A percentile compares a stretch with the other conserved stretches of the same genome.
phyloP scores from a whole-genome alignment of 1,140 invertebrate species.

The Papilio helenus region DNA sequence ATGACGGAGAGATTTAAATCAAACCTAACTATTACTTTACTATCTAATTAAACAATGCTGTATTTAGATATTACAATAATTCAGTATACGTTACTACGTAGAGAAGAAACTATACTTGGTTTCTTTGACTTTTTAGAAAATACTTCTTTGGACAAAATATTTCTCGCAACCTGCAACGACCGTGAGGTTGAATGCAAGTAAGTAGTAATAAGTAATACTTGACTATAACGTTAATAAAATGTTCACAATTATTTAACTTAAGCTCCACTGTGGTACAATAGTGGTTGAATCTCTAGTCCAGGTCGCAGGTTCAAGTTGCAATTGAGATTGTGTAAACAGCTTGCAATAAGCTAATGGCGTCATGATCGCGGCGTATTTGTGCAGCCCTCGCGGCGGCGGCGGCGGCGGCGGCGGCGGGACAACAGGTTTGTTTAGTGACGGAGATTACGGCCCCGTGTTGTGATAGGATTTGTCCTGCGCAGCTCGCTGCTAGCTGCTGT shows the following conservation, averaged over 20 bases:
- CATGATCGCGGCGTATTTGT: conserved; percentile 63
- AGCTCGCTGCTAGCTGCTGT: background rate
- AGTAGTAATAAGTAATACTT: too few relatives aligned
- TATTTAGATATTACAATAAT: too few relatives aligned
- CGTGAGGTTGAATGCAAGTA: too few relatives aligned
- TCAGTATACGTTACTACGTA: too few relatives aligned
- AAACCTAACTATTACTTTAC: too few relatives aligned
- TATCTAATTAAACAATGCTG: too few relatives aligned
- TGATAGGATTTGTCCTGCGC: conserved; percentile 29
- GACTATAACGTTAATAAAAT: background rate
- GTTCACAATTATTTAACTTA: background rate
- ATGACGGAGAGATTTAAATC: too few relatives aligned
- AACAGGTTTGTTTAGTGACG: conserved; percentile 30
- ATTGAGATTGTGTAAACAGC: conserved; percentile 26
- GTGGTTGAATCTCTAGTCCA: background rate
- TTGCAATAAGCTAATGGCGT: conserved; percentile 67
- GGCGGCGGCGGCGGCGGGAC: conserved; percentile 31
- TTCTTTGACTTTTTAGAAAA: too few relatives aligned
- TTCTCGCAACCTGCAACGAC: too few relatives aligned
- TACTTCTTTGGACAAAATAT: too few relatives aligned
- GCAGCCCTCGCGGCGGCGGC: conserved; percentile 47
- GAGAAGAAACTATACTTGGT: too few relatives aligned
- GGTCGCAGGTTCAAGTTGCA: conserved; percentile 10
- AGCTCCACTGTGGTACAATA: background rate
- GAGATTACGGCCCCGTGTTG: conserved; percentile 27